Base-by-base conservation (phyloP, 2,888 invertebrate species). In the Lepidochrysops patricia region DNA sequence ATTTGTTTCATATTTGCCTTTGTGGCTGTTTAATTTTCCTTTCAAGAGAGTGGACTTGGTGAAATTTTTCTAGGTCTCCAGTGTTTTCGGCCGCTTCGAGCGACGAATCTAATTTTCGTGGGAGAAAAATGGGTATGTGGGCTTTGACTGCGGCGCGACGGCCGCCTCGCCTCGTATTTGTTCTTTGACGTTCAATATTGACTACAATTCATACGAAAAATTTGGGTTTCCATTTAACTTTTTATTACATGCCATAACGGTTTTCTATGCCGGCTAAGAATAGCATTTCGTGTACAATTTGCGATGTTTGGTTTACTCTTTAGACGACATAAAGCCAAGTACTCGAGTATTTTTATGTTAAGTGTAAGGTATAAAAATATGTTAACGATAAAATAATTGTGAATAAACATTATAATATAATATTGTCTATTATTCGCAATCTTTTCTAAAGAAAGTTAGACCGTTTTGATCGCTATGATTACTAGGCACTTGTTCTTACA, bases 1-100 rank as follows among this genome's bases (percentile, higher is more conserved):
- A 72, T 73, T 69, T 69, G 66, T 67, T 66, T 63, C 65, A 64
- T 67, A 64, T 72, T 68, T 70, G 62, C 65, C 72, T 73, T 73
- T 71, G 69, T 67, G 65, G 61, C 59, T 63, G 67, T 66, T 71
- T 69, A 67, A 70, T 70, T 68, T 70, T 66, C 63, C 66, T 62
- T 63, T 64, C 67, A 64, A 61, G 65, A 62, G 62, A 61, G 60
- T 66, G 68, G 63, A 65, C 66, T 62, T 49, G 25, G 60, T 62
- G 57, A 59, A 60, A 63, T 65, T 64, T 66, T 61, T 66, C 63
- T 66, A 60, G 60, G 50, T 57, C 37, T 52, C 60, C 43, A 29
- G 34, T 61, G 52, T 50, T 61, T 63, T 49, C 29, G 52, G 61
- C 1, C n/a, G 57, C 57, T 4, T 50, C 54, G 37, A 60, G 60